phyloP scores from a whole-genome alignment of 2,113 vertebrate genomes.

The Rhodinocichla rosea region DNA sequence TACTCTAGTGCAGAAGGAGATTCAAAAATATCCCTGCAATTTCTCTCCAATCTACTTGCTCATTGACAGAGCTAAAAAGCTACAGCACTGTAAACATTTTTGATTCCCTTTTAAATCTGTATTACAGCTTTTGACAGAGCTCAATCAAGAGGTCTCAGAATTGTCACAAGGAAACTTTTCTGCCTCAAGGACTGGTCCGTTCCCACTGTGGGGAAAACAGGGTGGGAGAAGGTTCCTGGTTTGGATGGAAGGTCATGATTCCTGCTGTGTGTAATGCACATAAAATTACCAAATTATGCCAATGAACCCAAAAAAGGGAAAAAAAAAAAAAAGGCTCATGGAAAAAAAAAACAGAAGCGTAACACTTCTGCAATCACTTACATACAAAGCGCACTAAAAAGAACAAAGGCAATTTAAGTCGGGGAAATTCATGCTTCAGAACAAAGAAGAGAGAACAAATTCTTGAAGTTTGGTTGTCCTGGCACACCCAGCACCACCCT shows the following conservation, averaged over 20 bases:
- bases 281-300: not conserved
- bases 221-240: not conserved
- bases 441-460: not conserved
- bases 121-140: not conserved
- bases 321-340: not conserved
- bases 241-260: not conserved
- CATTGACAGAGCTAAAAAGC: not conserved
- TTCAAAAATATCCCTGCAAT: not conserved
- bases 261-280: not conserved
- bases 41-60: not conserved
- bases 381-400: not conserved
- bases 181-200: not conserved
- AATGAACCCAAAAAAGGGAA: not conserved
- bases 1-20: not conserved
- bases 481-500: not conserved
- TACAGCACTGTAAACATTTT: not conserved
- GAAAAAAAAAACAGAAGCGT: not conserved
- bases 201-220: fast-evolving
- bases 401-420: not conserved
- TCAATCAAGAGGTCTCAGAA: not conserved
- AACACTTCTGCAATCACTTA: not conserved
- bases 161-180: fast-evolving
- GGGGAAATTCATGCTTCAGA: not conserved
- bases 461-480: not conserved
- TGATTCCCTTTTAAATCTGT: not conserved